These are phyloP conservation scores for Hydropsyche betteni DNA, from an alignment of 2,888 invertebrate species.

Conservation along the genomic window DNA sequence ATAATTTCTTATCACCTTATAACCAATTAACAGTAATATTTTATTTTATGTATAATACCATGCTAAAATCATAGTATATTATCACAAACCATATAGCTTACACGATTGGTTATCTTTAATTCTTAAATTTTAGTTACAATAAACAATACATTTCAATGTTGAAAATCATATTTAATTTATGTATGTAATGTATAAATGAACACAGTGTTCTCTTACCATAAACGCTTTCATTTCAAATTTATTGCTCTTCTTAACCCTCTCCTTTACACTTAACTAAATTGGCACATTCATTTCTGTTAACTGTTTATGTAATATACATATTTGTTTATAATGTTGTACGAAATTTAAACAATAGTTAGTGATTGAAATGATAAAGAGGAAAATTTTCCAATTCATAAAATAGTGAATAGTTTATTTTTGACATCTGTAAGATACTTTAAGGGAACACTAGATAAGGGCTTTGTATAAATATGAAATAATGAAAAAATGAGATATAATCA, in stretches of 20 bases:
- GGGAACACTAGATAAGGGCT: too few species aligned
- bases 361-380: too few species aligned
- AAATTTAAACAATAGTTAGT: too few species aligned
- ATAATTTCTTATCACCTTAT: not conserved
- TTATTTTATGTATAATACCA: slow-evolving; percentile 9
- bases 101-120: not conserved
- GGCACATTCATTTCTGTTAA: slow-evolving; percentile 5
- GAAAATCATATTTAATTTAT: slow-evolving; percentile 4
- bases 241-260: slow-evolving; percentile 27
- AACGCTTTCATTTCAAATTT: slow-evolving; percentile 15
- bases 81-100: slow-evolving; percentile 29
- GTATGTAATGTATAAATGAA: slow-evolving; percentile 26
- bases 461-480: too few species aligned
- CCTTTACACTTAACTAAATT: slow-evolving; percentile 6
- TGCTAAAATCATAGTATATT: slow-evolving; percentile 15
- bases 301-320: too few species aligned
- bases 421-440: too few species aligned
- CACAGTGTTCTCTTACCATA: slow-evolving; percentile 25
- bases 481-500: too few species aligned
- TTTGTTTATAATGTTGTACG: too few species aligned
- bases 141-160: slow-evolving; percentile 1
- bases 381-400: too few species aligned
- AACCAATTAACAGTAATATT: slow-evolving; percentile 13
- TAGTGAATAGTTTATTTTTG: too few species aligned
- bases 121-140: too few species aligned